A percentile compares a stretch with the other conserved stretches of the same genome.
Evolutionary conservation across 2,888 invertebrate species (phyloP).

Genomic region (Parelbella ahira): DNA sequence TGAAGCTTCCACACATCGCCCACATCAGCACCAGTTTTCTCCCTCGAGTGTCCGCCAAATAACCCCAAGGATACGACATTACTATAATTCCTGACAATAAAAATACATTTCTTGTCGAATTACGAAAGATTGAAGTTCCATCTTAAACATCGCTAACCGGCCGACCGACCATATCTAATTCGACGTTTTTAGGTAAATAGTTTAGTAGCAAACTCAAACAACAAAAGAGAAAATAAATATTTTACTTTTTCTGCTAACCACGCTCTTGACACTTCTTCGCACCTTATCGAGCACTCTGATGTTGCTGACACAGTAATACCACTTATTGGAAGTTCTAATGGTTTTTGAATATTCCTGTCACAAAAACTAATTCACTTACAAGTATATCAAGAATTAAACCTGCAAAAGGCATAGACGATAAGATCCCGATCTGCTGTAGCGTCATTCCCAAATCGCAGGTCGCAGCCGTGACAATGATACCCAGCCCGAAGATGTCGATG

Average conservation of each 20-base stretch:
- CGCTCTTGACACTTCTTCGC: too few relatives aligned
- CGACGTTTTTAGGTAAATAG: constrained; percentile 51
- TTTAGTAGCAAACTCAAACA: too few relatives aligned
- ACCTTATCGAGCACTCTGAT: too few relatives aligned
- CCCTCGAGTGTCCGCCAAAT: constrained; percentile 63
- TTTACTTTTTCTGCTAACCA: too few relatives aligned
- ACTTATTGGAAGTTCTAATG: too few relatives aligned
- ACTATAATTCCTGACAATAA: constrained; percentile 53
- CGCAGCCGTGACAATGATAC: constrained; percentile 77
- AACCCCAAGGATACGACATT: constrained; percentile 71
- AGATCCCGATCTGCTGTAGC: constrained; percentile 68
- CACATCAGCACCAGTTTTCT: constrained; percentile 57
- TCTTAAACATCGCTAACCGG: not conserved
- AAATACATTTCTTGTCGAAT: too few relatives aligned
- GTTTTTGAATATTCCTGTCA: too few relatives aligned
- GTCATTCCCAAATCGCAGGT: constrained; percentile 74
- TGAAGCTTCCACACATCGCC: constrained; percentile 60
- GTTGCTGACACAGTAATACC: too few relatives aligned
- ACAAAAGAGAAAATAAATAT: too few relatives aligned
- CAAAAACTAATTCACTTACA: too few relatives aligned
- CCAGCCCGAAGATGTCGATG: constrained; percentile 76
- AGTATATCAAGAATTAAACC: too few relatives aligned
- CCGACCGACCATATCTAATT: too few relatives aligned
- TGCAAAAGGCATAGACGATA: constrained; percentile 78
- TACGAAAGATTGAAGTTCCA: not conserved